These are phyloP conservation scores for Grantiella picta DNA, from an alignment of 2,113 vertebrate species.

Conservation along the genomic window DNA sequence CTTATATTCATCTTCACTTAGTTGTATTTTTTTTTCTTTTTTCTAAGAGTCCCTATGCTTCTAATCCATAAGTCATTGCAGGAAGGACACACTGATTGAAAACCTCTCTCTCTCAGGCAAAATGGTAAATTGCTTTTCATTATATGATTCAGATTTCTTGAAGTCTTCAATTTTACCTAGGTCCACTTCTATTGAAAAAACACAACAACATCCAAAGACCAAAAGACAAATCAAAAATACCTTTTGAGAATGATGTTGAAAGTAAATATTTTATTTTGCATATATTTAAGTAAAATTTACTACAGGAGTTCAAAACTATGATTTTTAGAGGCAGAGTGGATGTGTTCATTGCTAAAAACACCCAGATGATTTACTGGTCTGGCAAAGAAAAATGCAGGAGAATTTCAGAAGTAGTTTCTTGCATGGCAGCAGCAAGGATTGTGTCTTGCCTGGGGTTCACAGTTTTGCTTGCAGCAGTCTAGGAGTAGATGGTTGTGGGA, in stretches of 20 bases:
- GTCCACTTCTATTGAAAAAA: not conserved
- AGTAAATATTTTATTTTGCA: not conserved
- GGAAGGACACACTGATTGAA: slow-evolving; percentile 11
- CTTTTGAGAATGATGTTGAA: not conserved
- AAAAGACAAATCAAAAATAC: not conserved
- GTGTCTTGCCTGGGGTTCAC: not conserved
- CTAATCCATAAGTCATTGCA: slow-evolving; percentile 7
- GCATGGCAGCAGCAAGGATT: not conserved
- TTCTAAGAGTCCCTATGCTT: not conserved
- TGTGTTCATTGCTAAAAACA: not conserved
- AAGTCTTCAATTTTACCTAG: not conserved
- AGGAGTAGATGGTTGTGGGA: not conserved
- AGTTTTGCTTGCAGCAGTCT: not conserved
- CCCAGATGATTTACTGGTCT: not conserved
- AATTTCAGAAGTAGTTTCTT: not conserved
- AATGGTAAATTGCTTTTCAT: slow-evolving; percentile 13
- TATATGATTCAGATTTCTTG: not conserved
- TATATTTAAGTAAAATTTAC: not conserved
- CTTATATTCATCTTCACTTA: not conserved
- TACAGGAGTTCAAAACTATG: not conserved
- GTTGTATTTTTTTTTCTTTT: not conserved
- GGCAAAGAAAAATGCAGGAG: not conserved
- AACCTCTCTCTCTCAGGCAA: not conserved
- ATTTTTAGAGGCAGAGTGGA: not conserved
- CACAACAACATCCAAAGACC: not conserved